phyloP scores from a whole-genome alignment of 2,888 invertebrate genomes.

The Parnassius glacialis region DNA sequence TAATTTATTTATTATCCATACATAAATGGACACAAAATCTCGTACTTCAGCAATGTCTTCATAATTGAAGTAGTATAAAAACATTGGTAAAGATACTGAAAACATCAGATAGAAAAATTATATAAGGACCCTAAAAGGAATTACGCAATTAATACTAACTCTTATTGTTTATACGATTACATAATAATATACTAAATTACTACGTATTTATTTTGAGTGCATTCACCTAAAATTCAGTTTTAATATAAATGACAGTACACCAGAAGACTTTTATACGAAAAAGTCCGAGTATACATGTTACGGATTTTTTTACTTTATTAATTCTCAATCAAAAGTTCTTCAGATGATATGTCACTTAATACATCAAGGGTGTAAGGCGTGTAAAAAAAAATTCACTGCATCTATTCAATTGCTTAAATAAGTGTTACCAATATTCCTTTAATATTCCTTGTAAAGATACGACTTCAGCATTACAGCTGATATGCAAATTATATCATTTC shows the following conservation, averaged over 20 bases:
- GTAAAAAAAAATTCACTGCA: neutral
- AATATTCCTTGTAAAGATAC: conserved; percentile 8
- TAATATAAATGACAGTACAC: conserved; percentile 30
- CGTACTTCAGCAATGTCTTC: conserved; percentile 67
- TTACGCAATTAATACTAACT: conserved; percentile 60
- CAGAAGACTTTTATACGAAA: conserved; percentile 26
- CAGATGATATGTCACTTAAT: conserved; percentile 12
- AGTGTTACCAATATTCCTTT: conserved; percentile 6
- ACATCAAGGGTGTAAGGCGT: conserved; percentile 1
- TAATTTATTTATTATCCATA: conserved; percentile 52
- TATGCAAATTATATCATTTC: conserved; percentile 22
- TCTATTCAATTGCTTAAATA: conserved; percentile 6
- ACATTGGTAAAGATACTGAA: conserved; percentile 64
- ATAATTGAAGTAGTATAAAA: conserved; percentile 57
- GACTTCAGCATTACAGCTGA: conserved; percentile 9
- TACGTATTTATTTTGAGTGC: conserved; percentile 39
- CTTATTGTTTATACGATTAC: conserved; percentile 66
- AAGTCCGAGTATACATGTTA: conserved; percentile 23
- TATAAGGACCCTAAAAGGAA: conserved; percentile 62
- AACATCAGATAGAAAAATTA: conserved; percentile 71
- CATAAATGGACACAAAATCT: conserved; percentile 68
- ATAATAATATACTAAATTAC: conserved; percentile 43
- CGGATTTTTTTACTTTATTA: neutral
- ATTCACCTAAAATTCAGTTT: conserved; percentile 41
- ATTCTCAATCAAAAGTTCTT: conserved; percentile 15